These are phyloP conservation scores for Lepidurus apus DNA, from an alignment of 1,140 invertebrate genomes.

Conservation along the genomic window DNA sequence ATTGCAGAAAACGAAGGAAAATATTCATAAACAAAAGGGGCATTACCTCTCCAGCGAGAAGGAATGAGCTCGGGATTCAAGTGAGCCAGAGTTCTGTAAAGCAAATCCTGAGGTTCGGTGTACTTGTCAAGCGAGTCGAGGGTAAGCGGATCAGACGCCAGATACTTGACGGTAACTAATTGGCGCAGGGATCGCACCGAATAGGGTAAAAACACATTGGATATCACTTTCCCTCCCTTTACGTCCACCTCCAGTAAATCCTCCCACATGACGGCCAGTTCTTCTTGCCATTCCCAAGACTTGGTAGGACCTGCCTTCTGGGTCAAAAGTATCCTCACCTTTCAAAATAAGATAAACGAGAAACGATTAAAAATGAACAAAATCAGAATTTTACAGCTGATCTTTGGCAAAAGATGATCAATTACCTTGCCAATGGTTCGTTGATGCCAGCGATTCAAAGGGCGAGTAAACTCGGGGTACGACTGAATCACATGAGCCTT, in stretches of 20 bases:
- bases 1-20: background rate
- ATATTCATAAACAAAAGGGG: background rate
- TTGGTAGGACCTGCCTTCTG: background rate
- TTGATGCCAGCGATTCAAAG: slow-evolving; percentile 27
- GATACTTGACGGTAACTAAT: background rate
- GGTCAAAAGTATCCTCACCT: slow-evolving; percentile 11
- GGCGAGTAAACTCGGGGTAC: slow-evolving; percentile 33
- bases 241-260: background rate
- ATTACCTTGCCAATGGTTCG: slow-evolving; percentile 27
- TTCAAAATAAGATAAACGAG: background rate
- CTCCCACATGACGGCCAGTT: background rate
- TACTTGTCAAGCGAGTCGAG: background rate
- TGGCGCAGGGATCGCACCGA: background rate
- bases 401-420: background rate
- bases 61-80: background rate
- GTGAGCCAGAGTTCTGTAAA: background rate
- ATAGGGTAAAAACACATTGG: background rate
- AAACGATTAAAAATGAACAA: background rate
- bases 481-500: slow-evolving; percentile 9
- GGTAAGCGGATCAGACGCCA: background rate
- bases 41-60: background rate
- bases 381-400: background rate
- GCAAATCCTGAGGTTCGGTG: background rate
- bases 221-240: background rate
- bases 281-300: background rate